Evolutionary conservation across 2,797 vertebrate genomes (phyloP), one percentile per base, ranked within the genome.

Genomic region (Clangula hyemalis): DNA sequence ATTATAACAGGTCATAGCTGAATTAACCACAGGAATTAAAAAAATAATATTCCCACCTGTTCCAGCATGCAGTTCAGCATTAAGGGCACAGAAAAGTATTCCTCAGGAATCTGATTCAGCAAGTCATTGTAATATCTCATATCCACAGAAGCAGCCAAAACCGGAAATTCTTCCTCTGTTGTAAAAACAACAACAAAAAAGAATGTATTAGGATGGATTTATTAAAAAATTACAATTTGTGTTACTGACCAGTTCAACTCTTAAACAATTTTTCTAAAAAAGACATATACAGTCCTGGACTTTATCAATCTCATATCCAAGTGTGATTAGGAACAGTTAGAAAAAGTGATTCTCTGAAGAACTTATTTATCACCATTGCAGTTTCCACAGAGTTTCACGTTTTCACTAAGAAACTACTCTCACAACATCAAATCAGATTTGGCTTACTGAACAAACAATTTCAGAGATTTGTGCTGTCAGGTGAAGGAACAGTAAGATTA

Each of bases 31-130:
- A 80, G 17, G 51, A 81, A 77, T 38, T 28, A 68, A 21, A 61
- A 53, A 22, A n/a, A 38, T 18, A 65, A n/a, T 30, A 71, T 73
- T 90, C 93, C 36, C 70, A 99, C 99, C 98, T 99, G 99, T 75
- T 99, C 98, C 81, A 99, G 94, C 96, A 99, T 98, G 93, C 99
- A 99, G 89, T 98, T 97, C 80, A 99, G 81, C 41, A 99, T 97
- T 47, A 99, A 97, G 9, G 99, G 95, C 61, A 99, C 98, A 58
- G 99, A 99, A 90, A 98, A 91, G 54, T 96, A 97, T 84, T 99
- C 98, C 32, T 98, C 98, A 0, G 99, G 98, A 89, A 99, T 84
- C 24, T 96, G 95, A 94, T 98, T 98, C 73, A 99, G 94, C n/a
- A 99, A 95, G 75, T 98, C 97, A 94, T 94, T 97, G 93, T 99